Conservation (phyloP, 2,113 vertebrate genomes). For the Caracal caracal region DNA sequence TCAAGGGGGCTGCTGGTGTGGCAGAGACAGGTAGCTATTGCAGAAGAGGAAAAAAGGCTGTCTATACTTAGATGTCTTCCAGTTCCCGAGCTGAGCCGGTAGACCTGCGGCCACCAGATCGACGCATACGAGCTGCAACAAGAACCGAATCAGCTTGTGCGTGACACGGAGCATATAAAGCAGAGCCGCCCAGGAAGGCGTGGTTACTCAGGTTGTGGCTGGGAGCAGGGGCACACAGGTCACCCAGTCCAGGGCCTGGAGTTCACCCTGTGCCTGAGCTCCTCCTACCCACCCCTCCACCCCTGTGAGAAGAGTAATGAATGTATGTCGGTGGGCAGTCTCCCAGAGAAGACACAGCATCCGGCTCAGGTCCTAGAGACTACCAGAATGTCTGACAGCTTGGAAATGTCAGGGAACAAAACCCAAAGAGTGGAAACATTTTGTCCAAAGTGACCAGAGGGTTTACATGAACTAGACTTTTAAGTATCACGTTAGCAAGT, state of each 20-base stretch:
- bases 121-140: conserved; percentile 86
- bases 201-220: background rate
- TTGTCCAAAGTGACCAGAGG: background rate
- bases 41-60: conserved; percentile 64
- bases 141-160: conserved; percentile 69
- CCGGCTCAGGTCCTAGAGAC: background rate
- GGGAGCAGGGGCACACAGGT: background rate
- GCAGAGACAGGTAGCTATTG: conserved; percentile 65
- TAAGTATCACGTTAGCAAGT: background rate
- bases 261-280: background rate
- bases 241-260: background rate
- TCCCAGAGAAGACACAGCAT: background rate
- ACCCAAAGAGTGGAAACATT: background rate
- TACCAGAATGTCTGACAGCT: background rate
- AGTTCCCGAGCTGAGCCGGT: conserved; percentile 88
- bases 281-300: background rate
- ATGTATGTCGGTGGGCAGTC: background rate
- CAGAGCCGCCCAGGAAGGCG: background rate
- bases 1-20: conserved; percentile 49
- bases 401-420: background rate
- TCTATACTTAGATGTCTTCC: conserved; percentile 90
- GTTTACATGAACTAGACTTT: background rate
- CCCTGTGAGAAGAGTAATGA: background rate
- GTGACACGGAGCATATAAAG: background rate
- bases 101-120: conserved; percentile 87